Conservation (phyloP, 2,797 vertebrate genomes). For the Poeciliopsis turneri region DNA sequence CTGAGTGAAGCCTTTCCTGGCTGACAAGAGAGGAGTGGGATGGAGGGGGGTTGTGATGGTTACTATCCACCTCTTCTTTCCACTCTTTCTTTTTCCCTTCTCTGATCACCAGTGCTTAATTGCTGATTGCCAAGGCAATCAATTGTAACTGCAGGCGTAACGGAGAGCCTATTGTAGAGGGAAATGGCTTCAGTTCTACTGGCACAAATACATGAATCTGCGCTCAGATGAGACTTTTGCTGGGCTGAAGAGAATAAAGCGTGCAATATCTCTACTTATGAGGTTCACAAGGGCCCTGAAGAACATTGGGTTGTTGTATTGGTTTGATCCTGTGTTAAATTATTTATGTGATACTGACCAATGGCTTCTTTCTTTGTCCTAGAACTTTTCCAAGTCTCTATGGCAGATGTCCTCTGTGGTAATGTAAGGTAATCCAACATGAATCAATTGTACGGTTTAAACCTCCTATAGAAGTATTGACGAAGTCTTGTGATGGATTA, state of each 20-base stretch:
- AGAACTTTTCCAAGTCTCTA: slow-evolving; percentile 40
- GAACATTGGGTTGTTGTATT: slow-evolving; percentile 32
- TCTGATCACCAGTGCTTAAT: slow-evolving; percentile 84
- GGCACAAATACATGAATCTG: slow-evolving; percentile 48
- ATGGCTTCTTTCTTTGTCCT: slow-evolving; percentile 54
- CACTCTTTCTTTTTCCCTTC: slow-evolving; percentile 48
- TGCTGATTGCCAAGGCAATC: slow-evolving; percentile 82
- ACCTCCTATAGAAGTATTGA: slow-evolving; percentile 41
- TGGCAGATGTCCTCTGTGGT: slow-evolving; percentile 55
- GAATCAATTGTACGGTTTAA: slow-evolving; percentile 53
- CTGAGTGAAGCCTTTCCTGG: slow-evolving; percentile 80
- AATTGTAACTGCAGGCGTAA: slow-evolving; percentile 78
- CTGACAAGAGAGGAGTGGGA: slow-evolving; percentile 68
- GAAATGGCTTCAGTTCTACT: slow-evolving; percentile 52
- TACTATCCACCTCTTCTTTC: slow-evolving; percentile 49
- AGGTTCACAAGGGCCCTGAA: slow-evolving; percentile 47
- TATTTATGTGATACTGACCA: slow-evolving; percentile 60
- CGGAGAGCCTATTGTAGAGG: slow-evolving; percentile 63
- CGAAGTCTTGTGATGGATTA: slow-evolving; percentile 41
- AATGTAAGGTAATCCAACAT: slow-evolving; percentile 51
- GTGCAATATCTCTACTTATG: slow-evolving; percentile 61
- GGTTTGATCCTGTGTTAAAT: slow-evolving; percentile 46
- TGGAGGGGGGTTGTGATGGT: background rate
- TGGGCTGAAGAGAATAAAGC: slow-evolving; percentile 54
- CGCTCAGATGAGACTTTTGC: slow-evolving; percentile 61